phyloP scores from a whole-genome alignment of 1,140 invertebrate genomes.

The Lucilia sericata region DNA sequence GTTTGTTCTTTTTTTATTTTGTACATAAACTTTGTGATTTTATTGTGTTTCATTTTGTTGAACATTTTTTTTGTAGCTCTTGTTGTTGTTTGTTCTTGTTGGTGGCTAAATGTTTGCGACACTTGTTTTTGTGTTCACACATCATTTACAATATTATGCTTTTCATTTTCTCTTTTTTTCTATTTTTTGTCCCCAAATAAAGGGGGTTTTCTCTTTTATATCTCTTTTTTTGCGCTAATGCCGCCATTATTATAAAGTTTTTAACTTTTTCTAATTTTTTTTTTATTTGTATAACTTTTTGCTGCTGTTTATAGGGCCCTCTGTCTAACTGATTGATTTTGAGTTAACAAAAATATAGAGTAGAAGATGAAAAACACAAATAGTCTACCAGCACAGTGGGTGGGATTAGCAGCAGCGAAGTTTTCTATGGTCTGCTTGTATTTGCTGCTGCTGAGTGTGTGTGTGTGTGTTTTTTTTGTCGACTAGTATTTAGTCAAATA shows the following conservation, averaged over 20 bases:
- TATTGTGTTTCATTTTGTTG: not conserved
- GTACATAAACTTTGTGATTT: not conserved
- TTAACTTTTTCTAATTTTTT: constrained; percentile 1
- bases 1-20: not conserved
- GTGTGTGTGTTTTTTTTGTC: not conserved
- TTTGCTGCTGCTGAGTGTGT: not conserved
- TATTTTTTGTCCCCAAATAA: not conserved
- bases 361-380: not conserved
- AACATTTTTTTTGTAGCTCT: not conserved
- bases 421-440: not conserved
- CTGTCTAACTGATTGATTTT: constrained; percentile 24
- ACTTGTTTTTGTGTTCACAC: constrained; percentile 26
- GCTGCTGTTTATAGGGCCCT: not conserved
- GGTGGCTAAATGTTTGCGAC: constrained; percentile 22
- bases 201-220: not conserved
- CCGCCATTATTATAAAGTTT: not conserved
- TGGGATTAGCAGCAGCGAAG: not conserved
- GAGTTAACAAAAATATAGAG: not conserved
- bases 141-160: constrained; percentile 3
- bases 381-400: not conserved
- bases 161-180: not conserved
- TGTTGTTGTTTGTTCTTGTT: not conserved
- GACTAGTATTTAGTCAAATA: not conserved
- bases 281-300: constrained; percentile 3
- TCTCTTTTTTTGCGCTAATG: not conserved